Evolutionary conservation across 2,797 vertebrate genomes (phyloP).

Genomic region (Merluccius polli): DNA sequence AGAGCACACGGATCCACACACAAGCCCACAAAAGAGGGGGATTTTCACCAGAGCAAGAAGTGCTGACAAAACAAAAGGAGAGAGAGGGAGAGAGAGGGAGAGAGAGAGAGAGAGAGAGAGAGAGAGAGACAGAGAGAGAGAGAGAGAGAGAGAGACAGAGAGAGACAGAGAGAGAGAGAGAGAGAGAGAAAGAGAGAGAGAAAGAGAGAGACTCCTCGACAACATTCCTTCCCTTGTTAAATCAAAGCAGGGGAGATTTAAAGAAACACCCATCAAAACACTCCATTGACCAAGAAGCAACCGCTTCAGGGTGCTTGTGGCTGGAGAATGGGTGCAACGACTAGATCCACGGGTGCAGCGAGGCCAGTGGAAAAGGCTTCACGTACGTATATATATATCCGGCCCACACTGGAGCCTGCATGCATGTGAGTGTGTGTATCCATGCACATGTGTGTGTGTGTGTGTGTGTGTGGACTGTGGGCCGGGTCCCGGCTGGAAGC

Average conservation of each 20-base stretch:
- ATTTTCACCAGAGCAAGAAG: slow-evolving; percentile 63
- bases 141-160: slow-evolving; percentile 32
- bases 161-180: background rate
- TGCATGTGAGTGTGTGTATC: background rate
- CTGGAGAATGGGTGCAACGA: slow-evolving; percentile 17
- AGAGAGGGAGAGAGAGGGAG: slow-evolving; percentile 1
- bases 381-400: background rate
- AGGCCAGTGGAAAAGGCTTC: background rate
- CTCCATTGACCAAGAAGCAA: slow-evolving; percentile 55
- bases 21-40: slow-evolving; percentile 54
- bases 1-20: slow-evolving; percentile 44
- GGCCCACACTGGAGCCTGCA: background rate
- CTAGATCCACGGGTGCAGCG: slow-evolving; percentile 3
- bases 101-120: too few relatives aligned
- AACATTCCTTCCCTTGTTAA: slow-evolving; percentile 69
- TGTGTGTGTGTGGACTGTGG: slow-evolving; percentile 34
- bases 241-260: slow-evolving; percentile 63
- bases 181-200: background rate
- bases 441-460: slow-evolving; percentile 42
- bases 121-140: slow-evolving; percentile 28
- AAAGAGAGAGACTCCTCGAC: slow-evolving; percentile 57
- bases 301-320: slow-evolving; percentile 36
- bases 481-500: slow-evolving; percentile 66
- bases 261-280: slow-evolving; percentile 65
- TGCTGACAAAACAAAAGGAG: slow-evolving; percentile 69